A percentile compares a stretch with the other conserved stretches of the same genome.
phyloP scores from a whole-genome alignment of 2,797 vertebrate genomes.

The Gymnoscopelus microlampas region DNA sequence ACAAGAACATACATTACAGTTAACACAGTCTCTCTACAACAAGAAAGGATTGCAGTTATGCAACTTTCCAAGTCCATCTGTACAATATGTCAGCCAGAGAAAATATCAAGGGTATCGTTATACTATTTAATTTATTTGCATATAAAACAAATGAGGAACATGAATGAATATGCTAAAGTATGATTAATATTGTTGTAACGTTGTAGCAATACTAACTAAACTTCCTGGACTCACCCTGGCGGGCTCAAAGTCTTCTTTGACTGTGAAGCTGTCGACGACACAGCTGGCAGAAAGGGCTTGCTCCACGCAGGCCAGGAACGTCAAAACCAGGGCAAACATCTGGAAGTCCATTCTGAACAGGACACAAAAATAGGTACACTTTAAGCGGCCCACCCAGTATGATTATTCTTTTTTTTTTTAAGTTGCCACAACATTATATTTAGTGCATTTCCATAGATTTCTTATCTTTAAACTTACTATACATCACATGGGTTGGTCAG shows the following conservation, averaged over 20 bases:
- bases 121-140: no score
- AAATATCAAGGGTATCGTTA: no score
- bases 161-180: no score
- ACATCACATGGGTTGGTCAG: background rate
- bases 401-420: background rate
- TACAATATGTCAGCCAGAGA: no score
- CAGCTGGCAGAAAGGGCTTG: slow-evolving; percentile 29
- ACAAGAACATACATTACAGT: background rate
- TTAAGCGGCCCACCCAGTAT: background rate
- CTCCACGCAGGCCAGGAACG: slow-evolving; percentile 15
- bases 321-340: slow-evolving; percentile 69
- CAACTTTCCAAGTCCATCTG: no score
- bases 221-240: slow-evolving; percentile 75
- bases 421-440: no score
- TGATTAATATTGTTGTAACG: no score
- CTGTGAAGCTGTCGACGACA: slow-evolving; percentile 81
- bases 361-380: slow-evolving; percentile 2
- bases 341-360: slow-evolving; percentile 81
- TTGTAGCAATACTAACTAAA: no score
- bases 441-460: no score
- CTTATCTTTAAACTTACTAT: background rate
- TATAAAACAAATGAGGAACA: no score
- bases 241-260: slow-evolving; percentile 84
- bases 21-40: no score
- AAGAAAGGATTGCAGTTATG: no score